phyloP scores from a whole-genome alignment of 2,888 invertebrate genomes.

The Proisotoma minuta region DNA sequence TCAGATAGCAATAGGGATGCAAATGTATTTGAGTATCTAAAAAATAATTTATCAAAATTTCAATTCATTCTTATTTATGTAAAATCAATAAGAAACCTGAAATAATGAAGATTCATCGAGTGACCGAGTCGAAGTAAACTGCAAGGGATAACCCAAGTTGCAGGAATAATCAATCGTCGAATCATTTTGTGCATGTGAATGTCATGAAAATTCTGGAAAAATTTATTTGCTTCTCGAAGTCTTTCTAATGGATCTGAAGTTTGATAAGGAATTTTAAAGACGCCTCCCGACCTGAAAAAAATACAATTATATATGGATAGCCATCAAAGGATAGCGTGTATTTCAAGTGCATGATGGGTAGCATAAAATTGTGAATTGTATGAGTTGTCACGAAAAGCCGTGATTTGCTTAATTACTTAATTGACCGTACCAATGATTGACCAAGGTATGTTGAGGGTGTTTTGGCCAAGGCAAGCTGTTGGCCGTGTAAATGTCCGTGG shows the following conservation, averaged over 20 bases:
- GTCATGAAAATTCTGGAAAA: conserved; percentile 35
- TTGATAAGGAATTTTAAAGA: conserved; percentile 32
- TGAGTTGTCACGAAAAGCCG: neutral
- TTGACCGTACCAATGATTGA: conserved; percentile 39
- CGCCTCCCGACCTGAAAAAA: conserved; percentile 26
- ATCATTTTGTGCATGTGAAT: conserved; percentile 35
- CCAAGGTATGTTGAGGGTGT: conserved; percentile 28
- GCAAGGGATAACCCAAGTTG: conserved; percentile 34
- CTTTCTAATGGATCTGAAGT: conserved; percentile 28
- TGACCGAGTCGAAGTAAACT: conserved; percentile 24
- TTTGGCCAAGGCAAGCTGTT: conserved; percentile 37
- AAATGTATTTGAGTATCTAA: conserved; percentile 37
- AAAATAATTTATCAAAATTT: no score
- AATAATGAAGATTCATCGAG: conserved; percentile 32
- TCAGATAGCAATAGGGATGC: conserved; percentile 30
- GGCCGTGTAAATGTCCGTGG: conserved; percentile 31
- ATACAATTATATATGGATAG: neutral
- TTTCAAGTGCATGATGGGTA: no score
- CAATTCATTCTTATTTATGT: no score
- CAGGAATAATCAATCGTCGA: conserved; percentile 30
- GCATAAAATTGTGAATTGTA: neutral
- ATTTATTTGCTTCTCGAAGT: conserved; percentile 29
- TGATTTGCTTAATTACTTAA: neutral
- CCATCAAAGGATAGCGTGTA: neutral
- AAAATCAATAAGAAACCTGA: no score